A percentile compares a stretch with the other conserved stretches of the same genome.
These are phyloP conservation scores for Eolophus roseicapilla DNA, from an alignment of 2,113 vertebrate species.

Conservation along the genomic window DNA sequence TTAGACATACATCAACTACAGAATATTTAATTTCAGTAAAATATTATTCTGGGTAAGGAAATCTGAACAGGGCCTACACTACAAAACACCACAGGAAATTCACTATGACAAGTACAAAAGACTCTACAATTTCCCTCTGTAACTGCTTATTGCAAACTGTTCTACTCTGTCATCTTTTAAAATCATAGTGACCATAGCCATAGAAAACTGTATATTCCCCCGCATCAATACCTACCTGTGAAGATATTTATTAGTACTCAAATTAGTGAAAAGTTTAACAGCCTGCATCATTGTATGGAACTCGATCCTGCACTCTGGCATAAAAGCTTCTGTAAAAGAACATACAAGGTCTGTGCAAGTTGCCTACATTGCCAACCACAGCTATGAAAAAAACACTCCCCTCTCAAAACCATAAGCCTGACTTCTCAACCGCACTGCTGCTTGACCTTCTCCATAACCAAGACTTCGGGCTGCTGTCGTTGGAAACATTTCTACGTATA, in stretches of 20 bases:
- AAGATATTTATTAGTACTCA: neutral
- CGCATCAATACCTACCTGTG: neutral
- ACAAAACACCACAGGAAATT: neutral
- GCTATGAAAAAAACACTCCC: neutral
- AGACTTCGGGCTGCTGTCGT: neutral
- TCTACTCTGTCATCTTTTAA: neutral
- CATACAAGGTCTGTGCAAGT: neutral
- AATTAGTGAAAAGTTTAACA: neutral
- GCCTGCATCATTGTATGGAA: neutral
- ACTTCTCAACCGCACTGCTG: neutral
- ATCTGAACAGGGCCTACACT: neutral
- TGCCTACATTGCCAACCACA: neutral
- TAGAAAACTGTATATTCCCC: neutral
- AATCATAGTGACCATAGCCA: neutral
- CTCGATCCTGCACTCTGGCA: neutral
- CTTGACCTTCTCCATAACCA: neutral
- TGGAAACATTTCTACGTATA: neutral
- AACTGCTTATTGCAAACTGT: neutral
- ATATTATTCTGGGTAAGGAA: neutral
- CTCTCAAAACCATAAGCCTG: neutral
- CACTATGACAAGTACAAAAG: neutral
- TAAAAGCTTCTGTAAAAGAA: neutral
- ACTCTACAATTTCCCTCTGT: neutral
- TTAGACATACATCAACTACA: neutral
- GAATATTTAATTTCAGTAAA: conserved; percentile 4